Evolutionary conservation across 2,888 invertebrate species (phyloP).

Genomic region (Meghimatium bilineatum): DNA sequence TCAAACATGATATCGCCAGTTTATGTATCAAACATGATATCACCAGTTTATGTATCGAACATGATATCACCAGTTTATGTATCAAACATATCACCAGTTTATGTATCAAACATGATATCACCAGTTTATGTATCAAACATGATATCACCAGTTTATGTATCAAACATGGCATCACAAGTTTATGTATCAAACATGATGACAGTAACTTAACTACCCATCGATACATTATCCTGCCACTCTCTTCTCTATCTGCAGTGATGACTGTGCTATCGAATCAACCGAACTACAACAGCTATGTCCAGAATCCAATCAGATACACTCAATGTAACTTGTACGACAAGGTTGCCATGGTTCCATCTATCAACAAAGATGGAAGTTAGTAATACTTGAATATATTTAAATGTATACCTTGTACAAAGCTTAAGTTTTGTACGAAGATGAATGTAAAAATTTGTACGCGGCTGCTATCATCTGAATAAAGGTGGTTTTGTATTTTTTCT

Average conservation of each 20-base stretch:
- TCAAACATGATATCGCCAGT: too few relatives aligned
- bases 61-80: too few relatives aligned
- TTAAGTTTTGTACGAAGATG: background rate
- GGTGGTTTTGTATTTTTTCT: too few relatives aligned
- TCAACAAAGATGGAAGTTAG: conserved; percentile 10
- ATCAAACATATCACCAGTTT: too few relatives aligned
- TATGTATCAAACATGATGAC: background rate
- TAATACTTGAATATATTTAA: background rate
- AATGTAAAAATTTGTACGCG: too few relatives aligned
- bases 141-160: too few relatives aligned
- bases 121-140: too few relatives aligned
- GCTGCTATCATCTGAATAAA: too few relatives aligned
- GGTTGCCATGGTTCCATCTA: background rate
- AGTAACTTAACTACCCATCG: background rate
- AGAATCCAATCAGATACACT: background rate
- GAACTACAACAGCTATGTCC: background rate
- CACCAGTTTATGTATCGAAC: too few relatives aligned
- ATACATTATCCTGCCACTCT: background rate
- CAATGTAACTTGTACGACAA: conserved; percentile 20
- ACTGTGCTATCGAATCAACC: background rate
- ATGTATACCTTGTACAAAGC: background rate
- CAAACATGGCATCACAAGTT: too few relatives aligned
- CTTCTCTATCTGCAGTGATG: background rate
- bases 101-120: too few relatives aligned
- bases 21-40: too few relatives aligned